A percentile compares a stretch with the other conserved stretches of the same genome.
These are phyloP conservation scores for Glaucomys volans DNA, from an alignment of 2,113 vertebrate species.

Conservation along the genomic window DNA sequence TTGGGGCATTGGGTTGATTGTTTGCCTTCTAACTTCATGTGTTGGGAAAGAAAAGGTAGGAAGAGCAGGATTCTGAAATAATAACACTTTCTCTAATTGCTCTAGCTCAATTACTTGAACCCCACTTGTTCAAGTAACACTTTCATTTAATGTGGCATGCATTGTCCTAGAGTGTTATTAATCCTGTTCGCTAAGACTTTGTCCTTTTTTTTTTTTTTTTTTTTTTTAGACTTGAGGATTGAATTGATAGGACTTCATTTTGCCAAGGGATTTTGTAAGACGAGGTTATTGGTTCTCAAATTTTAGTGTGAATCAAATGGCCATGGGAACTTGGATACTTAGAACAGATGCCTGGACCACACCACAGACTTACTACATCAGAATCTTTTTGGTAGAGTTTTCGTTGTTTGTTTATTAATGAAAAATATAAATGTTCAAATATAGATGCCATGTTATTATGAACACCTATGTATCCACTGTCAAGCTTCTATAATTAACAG, in stretches of 20 bases:
- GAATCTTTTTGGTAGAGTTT: conserved; percentile 22
- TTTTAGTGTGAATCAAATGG: neutral
- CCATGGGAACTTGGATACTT: neutral
- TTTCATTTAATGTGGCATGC: neutral
- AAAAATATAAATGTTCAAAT: conserved; percentile 28
- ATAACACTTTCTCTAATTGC: neutral
- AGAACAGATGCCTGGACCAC: neutral
- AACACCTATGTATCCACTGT: neutral
- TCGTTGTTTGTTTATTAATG: conserved; percentile 32
- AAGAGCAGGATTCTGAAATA: neutral
- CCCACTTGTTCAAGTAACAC: neutral
- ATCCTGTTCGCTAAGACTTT: neutral
- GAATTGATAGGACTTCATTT: neutral
- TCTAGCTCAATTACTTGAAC: neutral
- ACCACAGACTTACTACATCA: neutral
- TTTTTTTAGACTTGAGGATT: neutral
- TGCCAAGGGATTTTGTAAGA: neutral
- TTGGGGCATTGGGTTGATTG: neutral
- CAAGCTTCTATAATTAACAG: neutral
- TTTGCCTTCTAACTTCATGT: neutral
- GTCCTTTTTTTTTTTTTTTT: neutral
- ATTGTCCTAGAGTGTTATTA: neutral
- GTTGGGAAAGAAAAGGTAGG: conserved; percentile 23
- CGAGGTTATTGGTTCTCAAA: neutral
- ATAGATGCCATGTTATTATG: neutral